A percentile compares a stretch with the other conserved stretches of the same genome.
Evolutionary conservation across 2,113 vertebrate genomes (phyloP).

Genomic region (Ranitomeya imitator): DNA sequence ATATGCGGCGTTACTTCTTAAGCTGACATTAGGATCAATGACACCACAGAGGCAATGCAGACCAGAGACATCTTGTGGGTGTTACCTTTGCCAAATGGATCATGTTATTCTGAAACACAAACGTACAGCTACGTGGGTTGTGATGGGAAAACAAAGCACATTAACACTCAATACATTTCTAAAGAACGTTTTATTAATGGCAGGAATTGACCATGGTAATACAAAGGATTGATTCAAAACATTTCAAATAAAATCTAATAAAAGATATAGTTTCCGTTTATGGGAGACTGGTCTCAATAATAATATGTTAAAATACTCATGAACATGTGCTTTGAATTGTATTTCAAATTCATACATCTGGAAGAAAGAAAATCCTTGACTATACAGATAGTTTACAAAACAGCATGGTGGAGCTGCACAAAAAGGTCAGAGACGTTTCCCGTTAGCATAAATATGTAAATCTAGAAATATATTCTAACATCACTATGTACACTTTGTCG

Average conservation of each 20-base stretch:
- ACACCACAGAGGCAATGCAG: neutral
- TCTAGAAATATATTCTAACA: slow-evolving; percentile 48
- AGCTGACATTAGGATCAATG: neutral
- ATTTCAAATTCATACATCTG: neutral
- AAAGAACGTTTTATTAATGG: slow-evolving; percentile 45
- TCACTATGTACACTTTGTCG: slow-evolving; percentile 44
- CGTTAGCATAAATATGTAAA: slow-evolving; percentile 31
- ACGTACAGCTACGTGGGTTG: neutral
- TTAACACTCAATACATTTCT: neutral
- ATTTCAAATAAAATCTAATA: slow-evolving; percentile 24
- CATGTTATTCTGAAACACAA: neutral
- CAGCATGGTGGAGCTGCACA: neutral
- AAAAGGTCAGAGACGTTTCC: slow-evolving; percentile 12
- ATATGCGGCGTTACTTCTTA: neutral
- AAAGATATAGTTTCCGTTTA: slow-evolving; percentile 9
- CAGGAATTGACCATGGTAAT: slow-evolving; percentile 28
- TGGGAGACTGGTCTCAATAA: slow-evolving; percentile 23
- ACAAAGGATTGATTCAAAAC: slow-evolving; percentile 21
- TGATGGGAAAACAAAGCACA: neutral
- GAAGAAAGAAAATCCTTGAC: neutral
- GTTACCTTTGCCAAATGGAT: neutral
- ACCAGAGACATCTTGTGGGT: neutral
- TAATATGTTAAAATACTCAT: neutral
- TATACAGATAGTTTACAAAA: slow-evolving; percentile 11
- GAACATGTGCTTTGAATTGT: neutral